Conservation (phyloP, 2,113 vertebrate genomes). For the Brachyhypopomus occidentalis region DNA sequence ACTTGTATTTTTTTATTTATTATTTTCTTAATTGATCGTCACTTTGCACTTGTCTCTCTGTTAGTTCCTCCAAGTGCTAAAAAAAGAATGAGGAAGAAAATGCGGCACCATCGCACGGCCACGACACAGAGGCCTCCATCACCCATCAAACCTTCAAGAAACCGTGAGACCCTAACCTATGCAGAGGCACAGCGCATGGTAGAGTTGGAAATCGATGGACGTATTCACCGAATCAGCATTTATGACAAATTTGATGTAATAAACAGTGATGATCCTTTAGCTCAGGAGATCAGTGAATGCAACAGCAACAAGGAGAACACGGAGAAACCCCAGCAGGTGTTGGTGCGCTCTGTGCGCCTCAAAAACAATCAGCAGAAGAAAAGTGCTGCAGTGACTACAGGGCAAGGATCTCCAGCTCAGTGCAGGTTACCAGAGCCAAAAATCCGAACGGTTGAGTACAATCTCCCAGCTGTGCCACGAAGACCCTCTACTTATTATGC, state of each 20-base stretch:
- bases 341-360: slow-evolving; percentile 87
- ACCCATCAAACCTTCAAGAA: slow-evolving; percentile 93
- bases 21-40: not conserved
- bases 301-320: slow-evolving; percentile 99
- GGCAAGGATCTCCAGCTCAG: slow-evolving; percentile 71
- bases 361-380: slow-evolving; percentile 92
- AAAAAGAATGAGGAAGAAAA: slow-evolving; percentile 90
- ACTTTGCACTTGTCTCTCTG: slow-evolving; percentile 27
- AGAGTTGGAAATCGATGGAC: slow-evolving; percentile 96
- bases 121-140: slow-evolving; percentile 85
- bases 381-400: slow-evolving; percentile 74
- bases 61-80: slow-evolving; percentile 38
- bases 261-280: slow-evolving; percentile 89
- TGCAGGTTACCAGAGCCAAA: slow-evolving; percentile 82
- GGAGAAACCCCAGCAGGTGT: slow-evolving; percentile 84
- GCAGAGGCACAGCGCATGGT: slow-evolving; percentile 98
- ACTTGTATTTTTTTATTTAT: not conserved
- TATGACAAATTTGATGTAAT: slow-evolving; percentile 94
- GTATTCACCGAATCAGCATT: slow-evolving; percentile 93
- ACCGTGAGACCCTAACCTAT: slow-evolving; percentile 93
- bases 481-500: slow-evolving; percentile 85
- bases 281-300: slow-evolving; percentile 95
- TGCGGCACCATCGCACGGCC: slow-evolving; percentile 83
- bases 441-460: slow-evolving; percentile 91
- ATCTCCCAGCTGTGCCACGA: slow-evolving; percentile 87